Evolutionary conservation across 1,140 invertebrate genomes (phyloP), one percentile per base, ranked within the genome.

Genomic region (Papilio glaucus): DNA sequence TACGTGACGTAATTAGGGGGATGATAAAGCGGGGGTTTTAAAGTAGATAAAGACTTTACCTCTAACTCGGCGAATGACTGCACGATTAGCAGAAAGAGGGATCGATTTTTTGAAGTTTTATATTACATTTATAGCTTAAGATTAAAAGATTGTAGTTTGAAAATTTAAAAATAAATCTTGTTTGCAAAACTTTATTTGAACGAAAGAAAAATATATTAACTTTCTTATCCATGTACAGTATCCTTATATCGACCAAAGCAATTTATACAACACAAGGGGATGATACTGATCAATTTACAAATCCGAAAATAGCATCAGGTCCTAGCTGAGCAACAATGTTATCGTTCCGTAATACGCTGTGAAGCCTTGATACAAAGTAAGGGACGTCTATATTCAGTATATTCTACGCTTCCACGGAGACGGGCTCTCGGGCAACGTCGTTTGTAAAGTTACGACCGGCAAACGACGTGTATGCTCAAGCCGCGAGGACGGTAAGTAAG

Each of bases 381-480:
- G 45, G n/a, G 67, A 15, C 39, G 38, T 21, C 29, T 61, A 8
- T 68, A 33, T 39, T 12, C n/a, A n/a, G 6, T n/a, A 39, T 69
- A 69, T 26, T 18, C 24, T 26, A 49, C 67, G 42, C 41, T 29
- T 18, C 42, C n/a, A 53, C 29, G 21, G 26, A 33, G 24, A n/a
- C n/a, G n/a, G n/a, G 8, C 18, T 49, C 42, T 42, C 67, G 45
- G n/a, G 67, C 15, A 33, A 26, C 29, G 13, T 63, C 61, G 61
- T 63, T 63, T 63, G 29, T 18, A 49, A 69, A 65, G 57, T 83
- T 86, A 86, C 83, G 82, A 79, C 77, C 79, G 78, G 68, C 79
- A 85, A 85, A 83, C 82, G 82, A 85, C 74, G 79, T 75, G 78
- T 82, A 83, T 84, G 81, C 82, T 79, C 68, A 74, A 79, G 77